Base-by-base conservation (phyloP, 2,113 vertebrate species). In the Brachionichthys hirsutus region DNA sequence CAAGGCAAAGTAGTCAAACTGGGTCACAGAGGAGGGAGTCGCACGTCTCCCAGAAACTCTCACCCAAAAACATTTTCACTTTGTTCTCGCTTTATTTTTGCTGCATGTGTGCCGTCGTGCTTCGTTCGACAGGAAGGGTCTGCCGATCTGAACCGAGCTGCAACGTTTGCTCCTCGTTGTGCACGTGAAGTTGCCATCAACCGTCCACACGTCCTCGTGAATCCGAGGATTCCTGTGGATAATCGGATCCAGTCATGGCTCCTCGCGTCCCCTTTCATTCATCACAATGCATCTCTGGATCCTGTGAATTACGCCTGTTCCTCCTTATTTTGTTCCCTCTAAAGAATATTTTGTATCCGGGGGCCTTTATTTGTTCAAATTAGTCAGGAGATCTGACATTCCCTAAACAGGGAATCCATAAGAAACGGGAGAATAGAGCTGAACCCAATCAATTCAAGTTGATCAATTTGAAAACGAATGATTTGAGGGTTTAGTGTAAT, bases 1-100 rank as follows among this genome's bases (percentile, higher is more conserved):
- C 52, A 67, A 75, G 83, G 84, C 83, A 70, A 73, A 82, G 59
- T 71, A 68, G 36, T 72, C 67, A 68, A 87, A 88, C 84, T 88
- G 79, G 85, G 85, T 88, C 84, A 85, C 55, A 76, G 68, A 69
- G 30, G 62, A 67, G 67, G 57, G 53, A 79, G 55, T 62, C 40
- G 53, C 80, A 56, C 55, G 49, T 72, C 50, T 73, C 61, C 55
- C 53, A 49, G 64, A 73, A 77, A 75, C 44, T 68, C 41, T 17
- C 12, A 6, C 48, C 63, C 19, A 13, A 30, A 61, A 61, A 52
- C 19, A 30, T 41, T 30, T 63, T 49, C 9, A 34, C 35, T 53
- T 49, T 72, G 14, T 63, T 60, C n/a, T 35, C 15, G 4, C 34
- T 70, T 43, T 70, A 53, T 73, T 74, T 77, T 30, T 30, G 24